These are phyloP conservation scores for Amblyraja radiata DNA, from an alignment of 2,797 vertebrate species.

Conservation along the genomic window DNA sequence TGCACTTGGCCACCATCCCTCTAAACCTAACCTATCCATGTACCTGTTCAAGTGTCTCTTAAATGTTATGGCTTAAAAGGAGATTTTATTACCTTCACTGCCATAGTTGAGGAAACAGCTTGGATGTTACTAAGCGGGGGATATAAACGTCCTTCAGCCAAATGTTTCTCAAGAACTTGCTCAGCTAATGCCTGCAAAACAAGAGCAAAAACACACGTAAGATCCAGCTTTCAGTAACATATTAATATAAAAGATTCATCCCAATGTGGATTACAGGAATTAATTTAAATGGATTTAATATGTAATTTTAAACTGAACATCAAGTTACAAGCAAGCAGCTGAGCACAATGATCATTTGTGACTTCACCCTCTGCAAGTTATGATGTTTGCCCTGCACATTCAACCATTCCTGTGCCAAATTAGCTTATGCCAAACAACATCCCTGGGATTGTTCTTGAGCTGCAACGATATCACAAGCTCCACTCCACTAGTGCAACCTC, in stretches of 20 bases:
- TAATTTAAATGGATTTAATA: neutral
- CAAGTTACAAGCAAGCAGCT: too few relatives aligned
- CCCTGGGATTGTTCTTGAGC: neutral
- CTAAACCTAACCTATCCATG: too few relatives aligned
- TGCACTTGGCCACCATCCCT: too few relatives aligned
- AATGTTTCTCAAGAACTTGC: conserved; percentile 77
- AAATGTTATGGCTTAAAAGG: neutral
- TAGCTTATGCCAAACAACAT: neutral
- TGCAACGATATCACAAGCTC: neutral
- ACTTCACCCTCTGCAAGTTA: neutral
- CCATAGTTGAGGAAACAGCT: conserved; percentile 78
- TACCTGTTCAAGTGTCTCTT: too few relatives aligned
- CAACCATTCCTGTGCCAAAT: neutral
- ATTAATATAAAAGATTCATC: neutral
- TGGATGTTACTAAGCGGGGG: conserved; percentile 79
- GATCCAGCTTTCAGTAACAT: neutral
- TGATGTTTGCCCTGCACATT: neutral
- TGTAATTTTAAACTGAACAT: neutral
- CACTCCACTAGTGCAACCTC: neutral
- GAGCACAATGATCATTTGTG: neutral
- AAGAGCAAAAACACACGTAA: neutral
- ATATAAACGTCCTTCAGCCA: conserved; percentile 85
- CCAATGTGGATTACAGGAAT: neutral
- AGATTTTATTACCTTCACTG: conserved; percentile 67
- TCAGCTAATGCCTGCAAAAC: conserved; percentile 71